These are phyloP conservation scores for Drosophila pseudotakahashii DNA, from an alignment of 2,888 invertebrate species.

Conservation along the genomic window DNA sequence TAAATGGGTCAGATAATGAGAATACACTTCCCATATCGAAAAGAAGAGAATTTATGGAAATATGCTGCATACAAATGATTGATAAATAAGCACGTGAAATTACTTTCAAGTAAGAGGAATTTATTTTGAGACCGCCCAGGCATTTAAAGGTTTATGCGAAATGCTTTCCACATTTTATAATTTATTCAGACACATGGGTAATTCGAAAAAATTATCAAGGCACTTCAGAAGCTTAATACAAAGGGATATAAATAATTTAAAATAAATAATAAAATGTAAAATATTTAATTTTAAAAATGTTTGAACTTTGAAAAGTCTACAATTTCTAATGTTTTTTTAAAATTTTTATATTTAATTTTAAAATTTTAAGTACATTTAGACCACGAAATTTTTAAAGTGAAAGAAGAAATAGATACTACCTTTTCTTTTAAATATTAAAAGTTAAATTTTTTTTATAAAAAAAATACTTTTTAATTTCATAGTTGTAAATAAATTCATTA, in stretches of 20 bases:
- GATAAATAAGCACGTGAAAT: slow-evolving; percentile 16
- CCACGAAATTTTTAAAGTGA: too few relatives aligned
- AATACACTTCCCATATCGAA: slow-evolving; percentile 4
- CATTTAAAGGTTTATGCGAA: neutral
- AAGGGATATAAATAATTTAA: neutral
- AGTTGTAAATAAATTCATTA: too few relatives aligned
- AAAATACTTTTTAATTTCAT: too few relatives aligned
- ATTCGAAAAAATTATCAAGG: neutral
- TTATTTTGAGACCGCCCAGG: slow-evolving; percentile 8
- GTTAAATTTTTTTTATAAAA: too few relatives aligned
- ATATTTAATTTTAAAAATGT: neutral
- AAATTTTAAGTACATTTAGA: too few relatives aligned
- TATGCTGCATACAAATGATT: slow-evolving; percentile 13
- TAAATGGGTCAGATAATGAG: slow-evolving; percentile 32
- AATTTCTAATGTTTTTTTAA: too few relatives aligned
- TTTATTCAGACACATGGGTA: neutral
- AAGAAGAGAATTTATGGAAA: slow-evolving; percentile 7
- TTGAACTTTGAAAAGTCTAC: too few relatives aligned
- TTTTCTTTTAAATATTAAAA: too few relatives aligned
- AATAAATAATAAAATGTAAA: neutral
- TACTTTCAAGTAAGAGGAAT: slow-evolving; percentile 18
- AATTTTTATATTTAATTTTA: too few relatives aligned
- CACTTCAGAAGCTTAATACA: neutral
- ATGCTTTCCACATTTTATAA: slow-evolving; percentile 11
- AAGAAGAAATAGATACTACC: too few relatives aligned